Evolutionary conservation across 2,888 invertebrate species (phyloP), one percentile per base, ranked within the genome.

Genomic region (Heliconius sara): DNA sequence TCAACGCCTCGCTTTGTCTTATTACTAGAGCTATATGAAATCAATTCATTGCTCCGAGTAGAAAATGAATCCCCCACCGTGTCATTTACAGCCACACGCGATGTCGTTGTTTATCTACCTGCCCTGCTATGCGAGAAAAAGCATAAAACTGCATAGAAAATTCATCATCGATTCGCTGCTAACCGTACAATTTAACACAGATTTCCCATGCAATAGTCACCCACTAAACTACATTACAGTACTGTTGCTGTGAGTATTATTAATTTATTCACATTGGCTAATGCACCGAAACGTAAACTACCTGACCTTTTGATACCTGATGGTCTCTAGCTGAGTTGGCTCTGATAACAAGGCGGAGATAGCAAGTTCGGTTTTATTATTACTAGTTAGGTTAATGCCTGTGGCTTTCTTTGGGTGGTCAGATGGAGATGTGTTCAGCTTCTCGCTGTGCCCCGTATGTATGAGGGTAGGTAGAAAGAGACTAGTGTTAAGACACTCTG

Each of bases 141-240:
- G 10, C 0, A 10, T 60, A 60, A 60, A 10, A 10, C n/a, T n/a
- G 0, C 9, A 39, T 60, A 60, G 10, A 0, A 3, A n/a, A 60
- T 4, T 52, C n/a, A 60, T n/a, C 27, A 12, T 10, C 3, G n/a
- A 7, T 60, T 12, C 19, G 16, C 70, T 78, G 67, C n/a, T 30
- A 22, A 67, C 74, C 3, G 34, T 78, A 67, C 74, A 19, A 22
- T 39, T 25, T 19, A 43, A 25, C 43, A 74, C 68, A 67, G 66
- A 74, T 78, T 78, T 78, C 57, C 34, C 78, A 27, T 60, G 68
- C 67, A 78, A 74, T 78, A 67, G 57, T 78, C 78, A 74, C 57
- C 47, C 43, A 74, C 66, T 68, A 74, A 47, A 34, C 39, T 67
- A 73, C 74, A 67, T 74, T 74, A 74, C 67, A n/a, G 16, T 71